Base-by-base conservation (phyloP, 2,888 invertebrate species). In the Macroteleia sp. region DNA sequence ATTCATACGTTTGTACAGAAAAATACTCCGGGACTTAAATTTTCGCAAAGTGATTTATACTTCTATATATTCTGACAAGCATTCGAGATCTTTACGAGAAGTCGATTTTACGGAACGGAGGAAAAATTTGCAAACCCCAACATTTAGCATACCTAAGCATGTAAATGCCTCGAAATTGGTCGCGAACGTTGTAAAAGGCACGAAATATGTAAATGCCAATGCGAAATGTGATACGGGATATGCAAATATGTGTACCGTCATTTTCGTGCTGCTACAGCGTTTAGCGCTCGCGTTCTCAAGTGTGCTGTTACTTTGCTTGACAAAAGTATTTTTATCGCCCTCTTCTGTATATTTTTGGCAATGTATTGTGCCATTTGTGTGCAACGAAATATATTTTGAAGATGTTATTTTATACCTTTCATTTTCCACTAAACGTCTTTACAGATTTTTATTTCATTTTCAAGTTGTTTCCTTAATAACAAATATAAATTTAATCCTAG, bases 171-270 rank as follows among this genome's bases (percentile, higher is more conserved):
- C 64, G 14, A 74, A 74, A 66, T 74, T 52, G 73, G 73, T 54
- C 48, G 64, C 73, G 42, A 66, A 57, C 36, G 34, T 66, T 66
- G 59, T 66, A 48, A 74, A 62, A 66, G 66, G 57, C 32, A 61
- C 42, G 36, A 39, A 61, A 66, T 74, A 74, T 74, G 66, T 66
- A 74, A 66, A 74, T 66, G 50, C 59, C 59, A 66, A 52, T 74
- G 52, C 66, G 66, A 74, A 74, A 74, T 74, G 66, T 74, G 66
- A 74, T 66, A 66, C 64, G 73, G 64, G 52, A 74, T 74, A 74
- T 74, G 64, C 73, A 74, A 66, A 74, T 74, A 66, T 59, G 66
- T 66, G 39, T 59, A 59, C 50, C 74, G 74, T 74, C 74, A 66
- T 74, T 73, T 71, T 74, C 74, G 36, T 59, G 64, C 42, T 36